Evolutionary conservation across 2,113 vertebrate genomes (phyloP), one percentile per base, ranked within the genome.

Genomic region (Atractosteus spatula): DNA sequence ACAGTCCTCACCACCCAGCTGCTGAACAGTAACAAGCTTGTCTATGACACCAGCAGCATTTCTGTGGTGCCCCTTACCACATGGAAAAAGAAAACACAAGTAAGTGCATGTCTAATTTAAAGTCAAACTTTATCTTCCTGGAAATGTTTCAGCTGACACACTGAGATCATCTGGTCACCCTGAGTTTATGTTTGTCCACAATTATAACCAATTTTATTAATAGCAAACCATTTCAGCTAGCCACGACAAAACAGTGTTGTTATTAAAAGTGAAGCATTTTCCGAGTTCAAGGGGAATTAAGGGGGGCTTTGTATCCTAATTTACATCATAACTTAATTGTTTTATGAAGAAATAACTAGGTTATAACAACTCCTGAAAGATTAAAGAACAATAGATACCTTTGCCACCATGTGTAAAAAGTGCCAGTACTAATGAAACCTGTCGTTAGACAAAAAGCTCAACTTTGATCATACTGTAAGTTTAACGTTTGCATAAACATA

Each of bases 121-220:
- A 68, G 74, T 76, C 75, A 75, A 71, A 66, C 47, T 71, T 42
- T 76, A 78, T 73, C 73, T 74, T 70, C 68, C 62, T 76, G 68
- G 54, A 77, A 74, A 76, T 73, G 67, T 77, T 43, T 74, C 76
- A 51, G 57, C 59, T 68, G 68, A 74, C 71, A 78, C 59, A 17
- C 66, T 66, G 66, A 71, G 69, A 73, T 78, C 68, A 77, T 79
- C 70, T 57, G 71, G 67, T 78, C 75, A 79, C 47, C 56, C 69
- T 45, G 42, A 78, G 77, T 79, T 79, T 72, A 66, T 81, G 79
- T 81, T 83, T 81, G 76, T 56, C 68, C 74, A 71, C 57, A 74
- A 83, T 81, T 79, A 77, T 75, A 72, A 78, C 77, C 44, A 73
- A 77, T 76, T 74, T 76, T 75, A 74, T 77, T 77, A 78, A 82